phyloP scores from a whole-genome alignment of 2,888 invertebrate species.

The Nasonovia ribisnigri region DNA sequence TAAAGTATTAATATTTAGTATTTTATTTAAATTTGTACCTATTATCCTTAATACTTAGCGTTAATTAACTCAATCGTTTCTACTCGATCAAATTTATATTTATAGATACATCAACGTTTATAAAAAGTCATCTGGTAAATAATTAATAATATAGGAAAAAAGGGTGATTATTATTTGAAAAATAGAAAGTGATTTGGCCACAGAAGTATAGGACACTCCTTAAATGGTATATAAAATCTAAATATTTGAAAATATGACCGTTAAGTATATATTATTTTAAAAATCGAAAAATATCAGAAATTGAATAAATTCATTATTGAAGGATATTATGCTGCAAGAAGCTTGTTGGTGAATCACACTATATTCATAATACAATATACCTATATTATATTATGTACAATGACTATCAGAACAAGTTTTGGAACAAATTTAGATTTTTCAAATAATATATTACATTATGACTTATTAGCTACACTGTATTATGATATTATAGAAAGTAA shows the following conservation, averaged over 20 bases:
- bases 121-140: not conserved
- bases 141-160: not conserved
- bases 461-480: not conserved
- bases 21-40: not conserved
- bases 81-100: not conserved
- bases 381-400: not conserved
- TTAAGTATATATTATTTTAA: too few species aligned
- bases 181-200: not conserved
- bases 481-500: not conserved
- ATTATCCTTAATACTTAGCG: not conserved
- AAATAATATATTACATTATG: not conserved
- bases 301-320: not conserved
- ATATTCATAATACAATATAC: too few species aligned
- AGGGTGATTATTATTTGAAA: not conserved
- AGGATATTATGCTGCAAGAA: not conserved
- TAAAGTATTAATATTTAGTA: not conserved
- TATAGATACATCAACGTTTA: not conserved
- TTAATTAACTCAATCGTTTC: not conserved
- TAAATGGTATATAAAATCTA: not conserved
- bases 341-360: not conserved
- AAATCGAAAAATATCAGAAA: not conserved
- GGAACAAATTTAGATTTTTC: not conserved
- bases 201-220: not conserved
- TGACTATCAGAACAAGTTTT: not conserved
- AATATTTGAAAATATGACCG: not conserved